Conservation (phyloP, 1,140 invertebrate genomes). For the Onthophagus taurus region DNA sequence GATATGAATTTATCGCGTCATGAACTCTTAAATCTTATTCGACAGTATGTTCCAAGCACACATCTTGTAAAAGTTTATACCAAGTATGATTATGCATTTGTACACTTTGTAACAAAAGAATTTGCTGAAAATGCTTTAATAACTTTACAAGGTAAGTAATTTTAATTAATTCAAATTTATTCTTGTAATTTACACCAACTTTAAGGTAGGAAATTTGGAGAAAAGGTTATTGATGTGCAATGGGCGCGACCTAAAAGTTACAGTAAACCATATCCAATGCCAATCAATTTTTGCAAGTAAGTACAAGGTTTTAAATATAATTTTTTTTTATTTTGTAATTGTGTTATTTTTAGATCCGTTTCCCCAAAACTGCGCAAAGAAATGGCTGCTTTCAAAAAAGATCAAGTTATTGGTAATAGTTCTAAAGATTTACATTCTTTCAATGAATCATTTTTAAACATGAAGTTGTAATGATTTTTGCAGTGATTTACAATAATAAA, state of each 20-base stretch:
- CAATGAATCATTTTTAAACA: no score
- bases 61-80: conserved; percentile 4
- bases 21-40: background rate
- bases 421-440: no score
- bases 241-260: conserved; percentile 26
- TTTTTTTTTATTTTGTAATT: no score
- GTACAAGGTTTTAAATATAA: background rate
- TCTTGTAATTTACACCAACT: conserved; percentile 4
- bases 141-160: conserved; percentile 35
- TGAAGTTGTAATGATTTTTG: no score
- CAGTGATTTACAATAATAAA: no score
- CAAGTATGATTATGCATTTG: conserved; percentile 40
- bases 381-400: no score
- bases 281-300: conserved; percentile 23
- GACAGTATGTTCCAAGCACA: background rate
- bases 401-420: no score
- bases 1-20: background rate
- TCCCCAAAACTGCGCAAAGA: no score
- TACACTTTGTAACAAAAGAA: conserved; percentile 39
- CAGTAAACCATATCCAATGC: conserved; percentile 17
- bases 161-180: conserved; percentile 4
- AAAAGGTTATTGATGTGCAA: conserved; percentile 17
- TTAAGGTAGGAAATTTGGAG: conserved; percentile 5
- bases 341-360: no score
- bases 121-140: conserved; percentile 40